phyloP scores from a whole-genome alignment of 2,113 vertebrate species.

The Laticauda colubrina region DNA sequence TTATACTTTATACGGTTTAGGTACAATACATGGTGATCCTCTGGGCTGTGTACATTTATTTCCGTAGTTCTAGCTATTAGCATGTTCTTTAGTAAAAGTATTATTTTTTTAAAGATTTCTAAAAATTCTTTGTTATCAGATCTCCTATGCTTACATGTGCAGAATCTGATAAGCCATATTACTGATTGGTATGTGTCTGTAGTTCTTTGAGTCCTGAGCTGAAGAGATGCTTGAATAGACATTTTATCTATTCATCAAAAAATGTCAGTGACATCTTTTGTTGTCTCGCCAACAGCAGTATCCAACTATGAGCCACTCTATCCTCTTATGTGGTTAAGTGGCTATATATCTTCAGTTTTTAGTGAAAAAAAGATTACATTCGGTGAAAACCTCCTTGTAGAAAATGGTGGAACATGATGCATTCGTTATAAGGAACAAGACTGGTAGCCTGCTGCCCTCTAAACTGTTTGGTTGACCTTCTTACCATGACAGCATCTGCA shows the following conservation, averaged over 20 bases:
- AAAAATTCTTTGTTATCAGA: not conserved
- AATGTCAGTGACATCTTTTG: not conserved
- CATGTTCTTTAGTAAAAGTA: not conserved
- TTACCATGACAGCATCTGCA: not conserved
- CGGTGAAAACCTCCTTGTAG: not conserved
- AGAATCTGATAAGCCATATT: not conserved
- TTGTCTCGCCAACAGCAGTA: not conserved
- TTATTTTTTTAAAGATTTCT: not conserved
- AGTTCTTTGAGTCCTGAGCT: not conserved
- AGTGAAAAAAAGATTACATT: not conserved
- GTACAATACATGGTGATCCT: not conserved
- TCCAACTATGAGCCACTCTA: not conserved
- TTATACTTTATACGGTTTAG: not conserved
- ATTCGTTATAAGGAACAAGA: not conserved
- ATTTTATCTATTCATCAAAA: not conserved
- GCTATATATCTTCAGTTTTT: not conserved
- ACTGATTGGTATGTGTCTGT: not conserved
- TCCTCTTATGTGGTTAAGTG: not conserved
- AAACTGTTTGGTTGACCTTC: not conserved
- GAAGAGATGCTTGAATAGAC: not conserved
- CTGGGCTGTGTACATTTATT: not conserved
- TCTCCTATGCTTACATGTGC: not conserved
- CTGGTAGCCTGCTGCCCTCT: not conserved
- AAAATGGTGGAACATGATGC: not conserved
- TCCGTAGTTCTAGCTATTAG: not conserved